These are phyloP conservation scores for Spodoptera litura DNA, from an alignment of 1,140 invertebrate species.

Conservation along the genomic window DNA sequence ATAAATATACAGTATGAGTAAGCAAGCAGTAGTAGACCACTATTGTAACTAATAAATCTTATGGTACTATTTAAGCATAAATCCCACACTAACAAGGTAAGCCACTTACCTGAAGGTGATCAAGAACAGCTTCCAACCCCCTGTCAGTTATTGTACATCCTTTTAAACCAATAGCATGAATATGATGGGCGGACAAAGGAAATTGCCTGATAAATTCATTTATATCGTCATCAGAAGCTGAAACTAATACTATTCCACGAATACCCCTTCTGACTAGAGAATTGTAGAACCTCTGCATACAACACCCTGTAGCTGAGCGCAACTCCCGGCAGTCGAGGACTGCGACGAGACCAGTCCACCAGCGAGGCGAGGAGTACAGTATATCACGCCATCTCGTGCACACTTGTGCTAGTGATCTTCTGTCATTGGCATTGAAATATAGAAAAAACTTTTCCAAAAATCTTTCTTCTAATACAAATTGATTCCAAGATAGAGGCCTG, in stretches of 20 bases:
- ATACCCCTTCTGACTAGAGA: conserved; percentile 94
- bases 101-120: conserved; percentile 91
- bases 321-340: conserved; percentile 94
- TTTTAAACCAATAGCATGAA: conserved; percentile 93
- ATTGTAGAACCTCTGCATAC: conserved; percentile 91
- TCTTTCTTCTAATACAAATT: conserved; percentile 93
- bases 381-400: conserved; percentile 95
- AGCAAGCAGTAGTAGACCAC: too few relatives aligned
- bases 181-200: conserved; percentile 92
- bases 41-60: too few relatives aligned
- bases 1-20: too few relatives aligned
- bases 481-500: conserved; percentile 89
- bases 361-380: conserved; percentile 93
- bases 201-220: conserved; percentile 94
- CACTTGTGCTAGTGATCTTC: conserved; percentile 92
- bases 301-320: conserved; percentile 88
- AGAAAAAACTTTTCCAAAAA: conserved; percentile 94
- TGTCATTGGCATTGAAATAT: conserved; percentile 93
- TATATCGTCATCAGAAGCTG: conserved; percentile 95
- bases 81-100: too few relatives aligned
- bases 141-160: conserved; percentile 96
- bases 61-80: too few relatives aligned
- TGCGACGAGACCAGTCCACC: conserved; percentile 94
- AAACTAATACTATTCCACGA: conserved; percentile 93
- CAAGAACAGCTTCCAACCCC: conserved; percentile 94